Base-by-base conservation (phyloP, 2,113 vertebrate species). In the Ceyx margarethae region DNA sequence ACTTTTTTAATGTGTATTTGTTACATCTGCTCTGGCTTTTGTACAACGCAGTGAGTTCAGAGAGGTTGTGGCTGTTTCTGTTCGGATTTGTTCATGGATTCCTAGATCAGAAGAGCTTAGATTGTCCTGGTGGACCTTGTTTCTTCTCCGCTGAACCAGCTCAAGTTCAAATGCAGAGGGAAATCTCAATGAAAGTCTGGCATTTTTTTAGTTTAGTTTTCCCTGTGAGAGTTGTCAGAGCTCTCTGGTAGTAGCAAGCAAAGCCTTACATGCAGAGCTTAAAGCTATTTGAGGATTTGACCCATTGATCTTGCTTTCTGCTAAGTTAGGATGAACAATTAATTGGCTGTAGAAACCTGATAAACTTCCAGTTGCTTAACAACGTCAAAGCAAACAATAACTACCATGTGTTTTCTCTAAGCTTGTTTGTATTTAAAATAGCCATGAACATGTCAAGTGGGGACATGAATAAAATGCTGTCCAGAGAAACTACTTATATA, bases 321-420 rank as follows among this genome's bases (percentile, higher is more conserved):
- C 64, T 86, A 61, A 90, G 64, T 89, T 85, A 75, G 58, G 68
- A 79, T 78, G 62, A 73, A 69, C 81, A 91, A 83, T 89, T 96
- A 96, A 92, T 95, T 95, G 77, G 83, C 85, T 83, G 40, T 90
- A 90, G 93, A 90, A 95, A 96, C 93, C 85, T 93, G 94, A 90
- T 95, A 58, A 94, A 96, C 75, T 93, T 92, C 28, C 87, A 90
- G 95, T 97, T 97, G 96, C 96, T 91, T 94, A 91, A 97, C 96
- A 96, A 93, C 60, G 3, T 79, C 89, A 93, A 96, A 97, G 93
- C 94, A 97, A 96, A 96, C 91, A 96, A 80, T 93, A 82, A 73
- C 83, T 76, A 22, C 61, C 83, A 45, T 51, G 75, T 93, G 74
- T 91, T 96, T 96, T 91, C 80, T 87, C 78, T 69, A 68, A 91